Conservation (phyloP, 2,888 invertebrate species). For the Cataglyphis altisquamis region DNA sequence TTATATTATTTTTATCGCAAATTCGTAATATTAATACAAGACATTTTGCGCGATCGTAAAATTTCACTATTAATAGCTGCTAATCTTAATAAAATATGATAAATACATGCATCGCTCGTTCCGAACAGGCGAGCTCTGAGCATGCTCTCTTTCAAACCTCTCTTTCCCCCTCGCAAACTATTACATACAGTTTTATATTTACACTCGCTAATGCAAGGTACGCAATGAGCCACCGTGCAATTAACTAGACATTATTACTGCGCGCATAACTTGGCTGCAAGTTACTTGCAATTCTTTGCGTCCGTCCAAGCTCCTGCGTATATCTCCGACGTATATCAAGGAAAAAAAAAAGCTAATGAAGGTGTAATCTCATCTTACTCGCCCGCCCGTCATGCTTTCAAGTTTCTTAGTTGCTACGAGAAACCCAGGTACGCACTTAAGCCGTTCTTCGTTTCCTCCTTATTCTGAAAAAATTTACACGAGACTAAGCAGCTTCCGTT, state of each 20-base stretch:
- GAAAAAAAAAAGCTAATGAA: constrained; percentile 62
- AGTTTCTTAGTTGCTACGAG: constrained; percentile 33
- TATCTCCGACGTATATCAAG: constrained; percentile 58
- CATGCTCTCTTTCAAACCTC: constrained; percentile 23
- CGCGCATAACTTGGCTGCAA: constrained; percentile 74
- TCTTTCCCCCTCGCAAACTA: constrained; percentile 7
- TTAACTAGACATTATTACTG: constrained; percentile 80
- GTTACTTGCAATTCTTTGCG: constrained; percentile 70
- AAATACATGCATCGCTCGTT: constrained; percentile 6
- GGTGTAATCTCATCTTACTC: constrained; percentile 67
- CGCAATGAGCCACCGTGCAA: constrained; percentile 70
- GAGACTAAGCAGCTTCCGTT: constrained; percentile 61
- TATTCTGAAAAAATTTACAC: constrained; percentile 55
- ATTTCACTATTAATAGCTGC: not conserved
- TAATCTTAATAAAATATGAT: not conserved
- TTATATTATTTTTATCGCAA: not conserved
- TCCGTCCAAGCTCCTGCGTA: constrained; percentile 32
- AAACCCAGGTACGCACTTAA: constrained; percentile 18
- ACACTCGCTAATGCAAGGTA: constrained; percentile 24
- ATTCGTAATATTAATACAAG: not conserved
- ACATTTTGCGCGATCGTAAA: constrained; percentile 20
- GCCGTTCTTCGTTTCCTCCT: constrained; percentile 39
- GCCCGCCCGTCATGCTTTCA: constrained; percentile 43
- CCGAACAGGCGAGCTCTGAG: not conserved
- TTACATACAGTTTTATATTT: constrained; percentile 58